Base-by-base conservation (phyloP, 92 coral and sea anemone species). In the Meandrina meandrites region DNA sequence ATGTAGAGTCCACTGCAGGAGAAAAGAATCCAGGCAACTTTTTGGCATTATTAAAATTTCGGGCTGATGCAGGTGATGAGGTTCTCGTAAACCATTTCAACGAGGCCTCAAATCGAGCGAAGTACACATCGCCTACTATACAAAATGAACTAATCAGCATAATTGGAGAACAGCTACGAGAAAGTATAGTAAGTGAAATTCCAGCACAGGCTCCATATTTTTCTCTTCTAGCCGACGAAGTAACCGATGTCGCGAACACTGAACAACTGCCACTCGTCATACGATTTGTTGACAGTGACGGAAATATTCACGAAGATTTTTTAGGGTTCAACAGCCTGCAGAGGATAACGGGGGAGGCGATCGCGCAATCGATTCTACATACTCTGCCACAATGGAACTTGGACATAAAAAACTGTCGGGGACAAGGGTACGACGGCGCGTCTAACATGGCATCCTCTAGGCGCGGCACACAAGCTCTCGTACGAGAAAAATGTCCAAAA, bases 361-460 rank as follows among this genome's bases (percentile, higher is more conserved):
- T 70, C 74, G 54, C 85, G 13, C 19, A 42, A 81, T 86, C 45
- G 78, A 47, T 32, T n/a, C n/a, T n/a, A n/a, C n/a, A n/a, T n/a
- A n/a, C n/a, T n/a, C n/a, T n/a, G n/a, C n/a, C n/a, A n/a, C 35
- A 79, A 28, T 91, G 94, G 94, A 32, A 70, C 35, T 84, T 90
- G 51, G 83, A 91, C 80, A 75, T 91, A 15, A 64, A 75, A 72
- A 90, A 87, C 77, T 91, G 93, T 56, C 48, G 90, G 40, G 93
- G 91, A 60, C 93, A 87, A 47, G 91, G 91, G 40, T 91, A 91
- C 68, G 93, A 87, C 37, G 83, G 91, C 0, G 76, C 89, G 47
- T n/a, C 93, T 24, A 68, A 53, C 40, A 91, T 91, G 93, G 79
- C 93, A 15, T 81, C 93, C 22, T 58, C 22, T 58, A 4, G 67